Evolutionary conservation across 2,113 vertebrate species (phyloP).

Genomic region (Saguinus midas): DNA sequence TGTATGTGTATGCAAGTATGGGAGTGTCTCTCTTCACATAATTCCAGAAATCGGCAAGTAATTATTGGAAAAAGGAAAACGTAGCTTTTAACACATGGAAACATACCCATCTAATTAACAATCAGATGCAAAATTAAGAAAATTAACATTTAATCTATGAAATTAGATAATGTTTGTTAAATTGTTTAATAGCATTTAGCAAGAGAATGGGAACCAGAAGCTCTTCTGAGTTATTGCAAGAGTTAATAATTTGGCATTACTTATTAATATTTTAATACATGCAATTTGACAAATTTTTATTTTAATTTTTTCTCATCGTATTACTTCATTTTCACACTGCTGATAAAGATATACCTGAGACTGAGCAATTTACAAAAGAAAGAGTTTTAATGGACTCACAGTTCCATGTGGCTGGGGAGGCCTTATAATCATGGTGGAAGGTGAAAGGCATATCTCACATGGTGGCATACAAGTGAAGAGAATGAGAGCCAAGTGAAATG

Average conservation of each 20-base stretch:
- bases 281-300: background rate
- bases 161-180: background rate
- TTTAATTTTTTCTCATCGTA: background rate
- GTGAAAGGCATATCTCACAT: too few relatives aligned
- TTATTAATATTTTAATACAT: background rate
- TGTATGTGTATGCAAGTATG: background rate
- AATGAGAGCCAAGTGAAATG: too few relatives aligned
- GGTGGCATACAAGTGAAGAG: too few relatives aligned
- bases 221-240: background rate
- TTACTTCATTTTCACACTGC: too few relatives aligned
- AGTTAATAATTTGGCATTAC: background rate
- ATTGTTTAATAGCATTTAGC: background rate
- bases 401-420: too few relatives aligned
- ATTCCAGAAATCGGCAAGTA: background rate
- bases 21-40: background rate
- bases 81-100: background rate
- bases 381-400: too few relatives aligned
- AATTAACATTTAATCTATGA: background rate
- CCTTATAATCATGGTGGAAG: too few relatives aligned
- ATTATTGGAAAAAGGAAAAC: background rate
- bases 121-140: background rate
- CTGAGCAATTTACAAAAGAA: too few relatives aligned
- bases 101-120: background rate
- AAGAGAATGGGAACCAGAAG: background rate
- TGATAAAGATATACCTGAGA: too few relatives aligned